Evolutionary conservation across 2,113 vertebrate genomes (phyloP).

Genomic region (Limnothrissa miodon): DNA sequence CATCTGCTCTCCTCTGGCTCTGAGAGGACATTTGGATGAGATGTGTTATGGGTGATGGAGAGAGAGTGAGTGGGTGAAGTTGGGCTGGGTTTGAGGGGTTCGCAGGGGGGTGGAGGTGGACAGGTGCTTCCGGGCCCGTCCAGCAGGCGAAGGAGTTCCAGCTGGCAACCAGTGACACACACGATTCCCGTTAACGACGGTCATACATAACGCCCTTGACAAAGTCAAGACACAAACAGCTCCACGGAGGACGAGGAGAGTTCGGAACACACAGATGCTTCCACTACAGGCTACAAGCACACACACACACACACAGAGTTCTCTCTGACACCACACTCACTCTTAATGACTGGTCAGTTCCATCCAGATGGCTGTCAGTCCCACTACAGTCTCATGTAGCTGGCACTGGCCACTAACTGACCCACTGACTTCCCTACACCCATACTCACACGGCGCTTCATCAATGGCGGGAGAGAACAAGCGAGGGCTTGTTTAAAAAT

Average conservation of each 20-base stretch:
- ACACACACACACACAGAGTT: not conserved
- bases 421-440: not conserved
- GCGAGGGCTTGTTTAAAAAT: not conserved
- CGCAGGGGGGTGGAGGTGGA: not conserved
- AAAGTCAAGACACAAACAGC: constrained; percentile 6
- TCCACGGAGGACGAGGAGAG: not conserved
- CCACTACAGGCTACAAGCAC: constrained; percentile 17
- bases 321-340: not conserved
- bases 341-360: not conserved
- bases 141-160: constrained; percentile 3
- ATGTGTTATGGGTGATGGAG: not conserved
- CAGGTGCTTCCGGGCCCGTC: not conserved
- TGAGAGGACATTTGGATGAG: not conserved
- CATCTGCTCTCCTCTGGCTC: constrained; percentile 9
- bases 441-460: not conserved
- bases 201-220: constrained; percentile 2
- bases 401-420: constrained; percentile 21
- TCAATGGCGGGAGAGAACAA: not conserved
- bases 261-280: not conserved
- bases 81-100: too few relatives aligned
- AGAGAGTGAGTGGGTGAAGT: too few relatives aligned
- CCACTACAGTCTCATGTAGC: constrained; percentile 9
- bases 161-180: not conserved
- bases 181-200: not conserved
- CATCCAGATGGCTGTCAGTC: not conserved